Evolutionary conservation across 2,888 invertebrate genomes (phyloP).

Genomic region (Aleiodes alternator): DNA sequence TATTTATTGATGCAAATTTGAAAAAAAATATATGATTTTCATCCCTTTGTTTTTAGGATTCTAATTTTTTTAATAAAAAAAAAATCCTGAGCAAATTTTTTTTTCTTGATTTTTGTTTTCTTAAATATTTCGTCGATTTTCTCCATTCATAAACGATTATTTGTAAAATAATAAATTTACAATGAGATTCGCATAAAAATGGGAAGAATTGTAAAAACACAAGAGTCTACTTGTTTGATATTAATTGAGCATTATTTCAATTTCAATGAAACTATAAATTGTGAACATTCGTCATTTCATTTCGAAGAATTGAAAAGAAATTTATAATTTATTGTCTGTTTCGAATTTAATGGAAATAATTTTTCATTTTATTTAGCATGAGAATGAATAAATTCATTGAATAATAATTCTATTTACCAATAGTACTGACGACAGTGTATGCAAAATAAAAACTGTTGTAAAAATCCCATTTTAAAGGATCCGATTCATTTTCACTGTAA

Average conservation of each 20-base stretch:
- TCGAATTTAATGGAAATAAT: constrained; percentile 5
- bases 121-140: too few relatives aligned
- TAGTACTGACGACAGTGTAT: constrained; percentile 93
- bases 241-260: background rate
- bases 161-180: too few relatives aligned
- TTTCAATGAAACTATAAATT: background rate
- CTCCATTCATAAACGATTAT: too few relatives aligned
- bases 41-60: too few relatives aligned
- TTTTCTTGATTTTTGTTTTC: too few relatives aligned
- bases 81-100: too few relatives aligned
- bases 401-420: constrained; percentile 79
- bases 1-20: too few relatives aligned
- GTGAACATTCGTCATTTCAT: background rate
- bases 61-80: too few relatives aligned
- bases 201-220: too few relatives aligned
- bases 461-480: constrained; percentile 88
- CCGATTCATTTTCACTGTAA: constrained; percentile 80
- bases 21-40: too few relatives aligned
- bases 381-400: constrained; percentile 6
- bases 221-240: too few relatives aligned
- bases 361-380: constrained; percentile 10
- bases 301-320: background rate
- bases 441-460: constrained; percentile 95
- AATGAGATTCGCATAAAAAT: too few relatives aligned
- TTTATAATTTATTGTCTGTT: background rate